Base-by-base conservation (phyloP, 2,113 vertebrate species). In the Accipiter cooperii region DNA sequence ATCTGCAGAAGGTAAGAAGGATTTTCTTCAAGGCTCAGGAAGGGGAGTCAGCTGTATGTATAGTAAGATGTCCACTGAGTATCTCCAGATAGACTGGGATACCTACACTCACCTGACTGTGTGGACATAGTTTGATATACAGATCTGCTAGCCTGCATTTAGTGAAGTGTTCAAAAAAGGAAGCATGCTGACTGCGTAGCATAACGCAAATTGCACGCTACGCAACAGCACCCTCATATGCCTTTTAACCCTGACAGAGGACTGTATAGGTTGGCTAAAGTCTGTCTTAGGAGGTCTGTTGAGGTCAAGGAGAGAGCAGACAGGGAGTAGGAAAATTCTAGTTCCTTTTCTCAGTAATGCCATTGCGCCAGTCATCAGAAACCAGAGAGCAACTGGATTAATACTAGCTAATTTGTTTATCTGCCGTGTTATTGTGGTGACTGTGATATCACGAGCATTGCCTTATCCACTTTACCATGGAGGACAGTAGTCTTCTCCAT, bases 1-100 rank as follows among this genome's bases (percentile, higher is more conserved):
- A 95, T 98, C 92, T 98, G 96, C 94, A 97, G 86, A 74, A 98
- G 98, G 98, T 98, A 96, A 97, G 98, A 9, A 25, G 6, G 5
- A 0, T 6, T 47, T 31, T 54, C 34, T 40, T 34, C 1, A 0
- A 8, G 58, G 25, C 85, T 65, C 8, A 0, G 90, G 60, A 34
- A 31, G 47, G 46, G 0, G 0, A 20, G n/a, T 13, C 29, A 46
- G 58, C 77, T 38, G 49, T 12, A 8, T 15, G 31, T 9, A 17
- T 29, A 20, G 22, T 8, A 21, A 9, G 68, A 34, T 25, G 3
- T 10, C 24, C 5, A 2, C 68, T 26, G 31, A 19, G 40, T 17
- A 15, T 3, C 28, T 29, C 36, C 1, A 1, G n/a, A 1, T 4
- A 5, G 61, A 19, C 10, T 5, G 40, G n/a, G 33, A 2, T 71